These are phyloP conservation scores for Ictalurus furcatus DNA, from an alignment of 2,113 vertebrate genomes.

Conservation along the genomic window DNA sequence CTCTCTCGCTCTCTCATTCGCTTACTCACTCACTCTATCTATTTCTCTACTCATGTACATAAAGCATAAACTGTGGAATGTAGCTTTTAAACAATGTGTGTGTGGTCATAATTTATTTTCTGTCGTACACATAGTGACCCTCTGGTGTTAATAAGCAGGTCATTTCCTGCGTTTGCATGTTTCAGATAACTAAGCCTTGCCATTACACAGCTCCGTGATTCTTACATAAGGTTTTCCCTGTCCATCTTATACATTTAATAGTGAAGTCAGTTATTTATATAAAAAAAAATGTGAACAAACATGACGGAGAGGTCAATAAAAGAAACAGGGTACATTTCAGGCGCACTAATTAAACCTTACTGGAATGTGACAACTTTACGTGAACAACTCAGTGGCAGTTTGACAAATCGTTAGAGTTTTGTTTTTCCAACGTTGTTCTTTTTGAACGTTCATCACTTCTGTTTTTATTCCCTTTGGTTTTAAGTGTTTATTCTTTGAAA, in stretches of 20 bases:
- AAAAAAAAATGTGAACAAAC: conserved; percentile 42
- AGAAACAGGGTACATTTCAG: conserved; percentile 54
- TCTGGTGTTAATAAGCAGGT: conserved; percentile 18
- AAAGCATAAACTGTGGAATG: conserved; percentile 53
- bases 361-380: conserved; percentile 52
- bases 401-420: conserved; percentile 29
- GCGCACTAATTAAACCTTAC: conserved; percentile 57
- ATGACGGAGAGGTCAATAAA: conserved; percentile 11
- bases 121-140: conserved; percentile 14
- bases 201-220: background rate
- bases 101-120: conserved; percentile 45
- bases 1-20: background rate
- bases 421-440: background rate
- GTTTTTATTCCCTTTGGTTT: background rate
- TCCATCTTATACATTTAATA: conserved; percentile 31
- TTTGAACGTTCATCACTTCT: background rate
- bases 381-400: conserved; percentile 49
- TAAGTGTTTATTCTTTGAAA: conserved; percentile 11
- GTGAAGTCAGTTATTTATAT: conserved; percentile 32
- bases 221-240: background rate
- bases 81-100: conserved; percentile 35
- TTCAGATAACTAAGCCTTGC: conserved; percentile 25
- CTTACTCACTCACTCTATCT: conserved; percentile 25
- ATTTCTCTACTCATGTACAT: conserved; percentile 41
- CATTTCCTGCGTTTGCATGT: conserved; percentile 36